phyloP scores from a whole-genome alignment of 2,797 vertebrate species.

The Malacoraja senta region DNA sequence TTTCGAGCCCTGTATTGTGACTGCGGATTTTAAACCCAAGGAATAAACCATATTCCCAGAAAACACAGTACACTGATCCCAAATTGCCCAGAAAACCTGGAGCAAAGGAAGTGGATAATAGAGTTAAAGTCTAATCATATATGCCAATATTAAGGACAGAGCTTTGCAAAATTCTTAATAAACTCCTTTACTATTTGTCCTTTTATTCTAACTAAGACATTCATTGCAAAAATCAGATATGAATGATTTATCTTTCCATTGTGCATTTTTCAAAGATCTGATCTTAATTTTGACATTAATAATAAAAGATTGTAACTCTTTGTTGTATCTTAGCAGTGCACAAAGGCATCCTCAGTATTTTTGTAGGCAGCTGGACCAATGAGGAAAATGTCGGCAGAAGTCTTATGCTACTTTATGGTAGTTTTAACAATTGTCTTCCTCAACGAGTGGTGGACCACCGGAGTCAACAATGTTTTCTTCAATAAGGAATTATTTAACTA shows the following conservation, averaged over 20 bases:
- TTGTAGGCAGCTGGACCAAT: neutral
- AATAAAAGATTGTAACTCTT: neutral
- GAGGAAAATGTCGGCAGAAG: neutral
- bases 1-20: too few species aligned
- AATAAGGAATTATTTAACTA: too few species aligned
- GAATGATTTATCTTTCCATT: neutral
- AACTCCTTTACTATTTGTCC: neutral
- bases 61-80: neutral
- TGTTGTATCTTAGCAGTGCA: neutral
- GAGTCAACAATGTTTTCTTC: too few species aligned
- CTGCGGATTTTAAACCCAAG: neutral
- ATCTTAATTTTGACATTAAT: neutral
- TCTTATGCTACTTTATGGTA: neutral
- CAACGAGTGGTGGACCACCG: too few species aligned
- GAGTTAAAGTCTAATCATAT: neutral
- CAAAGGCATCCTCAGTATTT: neutral
- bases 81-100: neutral
- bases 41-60: neutral
- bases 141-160: neutral
- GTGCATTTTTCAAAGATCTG: too few species aligned
- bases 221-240: neutral
- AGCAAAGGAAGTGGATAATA: neutral
- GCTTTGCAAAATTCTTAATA: neutral
- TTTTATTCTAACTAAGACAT: neutral
- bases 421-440: too few species aligned